Base-by-base conservation (phyloP, 2,888 invertebrate genomes). In the Trachelus tabidus region DNA sequence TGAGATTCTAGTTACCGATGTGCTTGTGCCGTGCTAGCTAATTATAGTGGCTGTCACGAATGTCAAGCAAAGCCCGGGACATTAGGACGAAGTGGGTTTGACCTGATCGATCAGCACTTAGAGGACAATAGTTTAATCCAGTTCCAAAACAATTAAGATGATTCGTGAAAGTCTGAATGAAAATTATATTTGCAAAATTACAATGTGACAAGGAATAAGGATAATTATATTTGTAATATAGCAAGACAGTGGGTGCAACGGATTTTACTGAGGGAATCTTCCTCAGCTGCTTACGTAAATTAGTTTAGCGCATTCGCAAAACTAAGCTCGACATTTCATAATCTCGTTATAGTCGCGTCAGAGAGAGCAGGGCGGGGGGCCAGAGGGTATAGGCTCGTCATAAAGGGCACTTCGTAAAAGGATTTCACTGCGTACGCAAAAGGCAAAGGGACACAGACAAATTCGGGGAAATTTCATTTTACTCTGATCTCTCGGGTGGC, bases 321-420 rank as follows among this genome's bases (percentile, higher is more conserved):
- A 31, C 71, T 71, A 71, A 71, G 71, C 71, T 34, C 71, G 71
- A 34, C 31, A 31, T 71, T 71, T 71, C 31, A 23, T 71, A 71
- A 31, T 71, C 12, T 71, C 34, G 34, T 71, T 71, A 71, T 56
- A 56, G 56, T 9, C 23, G 56, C 23, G 23, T 56, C 23, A 23
- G 23, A 15, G 9, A 1, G 23, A 9, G 9, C 23, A 56, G 23
- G 6, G 56, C 0, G 23, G 56, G 40, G 56, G 6, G 9, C 6
- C 23, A 56, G 2, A 23, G 56, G 23, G 23, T 56, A 23, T 56
- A 56, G 56, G 23, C 23, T 23, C 56, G 56, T 56, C 23, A 23
- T 56, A 56, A 23, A 23, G 56, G 56, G 56, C 23, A 56, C 23
- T 56, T 56, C 56, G 56, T 23, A 56, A 56, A 56, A 56, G 23